Conservation (phyloP, 2,113 vertebrate genomes). For the Dasyornis broadbenti region DNA sequence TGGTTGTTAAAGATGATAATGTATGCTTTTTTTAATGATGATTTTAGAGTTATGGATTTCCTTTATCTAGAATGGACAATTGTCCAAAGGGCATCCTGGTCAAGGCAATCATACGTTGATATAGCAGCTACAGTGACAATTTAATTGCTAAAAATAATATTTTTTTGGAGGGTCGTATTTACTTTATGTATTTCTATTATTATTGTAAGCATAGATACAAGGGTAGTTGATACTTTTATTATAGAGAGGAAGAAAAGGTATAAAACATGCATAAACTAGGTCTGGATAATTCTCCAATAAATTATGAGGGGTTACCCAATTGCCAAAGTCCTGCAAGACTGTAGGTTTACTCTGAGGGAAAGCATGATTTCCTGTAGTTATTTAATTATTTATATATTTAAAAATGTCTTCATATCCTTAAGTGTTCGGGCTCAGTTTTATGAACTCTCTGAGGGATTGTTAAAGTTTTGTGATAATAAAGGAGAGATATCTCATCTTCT, state of each 20-base stretch:
- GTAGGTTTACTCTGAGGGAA: neutral
- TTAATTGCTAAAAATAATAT: neutral
- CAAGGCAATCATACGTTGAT: neutral
- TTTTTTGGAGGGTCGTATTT: neutral
- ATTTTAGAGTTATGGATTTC: neutral
- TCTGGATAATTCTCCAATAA: neutral
- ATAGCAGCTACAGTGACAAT: neutral
- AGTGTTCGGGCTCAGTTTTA: neutral
- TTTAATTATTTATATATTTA: neutral
- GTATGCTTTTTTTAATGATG: neutral
- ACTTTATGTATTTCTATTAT: neutral
- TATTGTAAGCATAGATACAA: neutral
- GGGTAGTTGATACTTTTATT: neutral
- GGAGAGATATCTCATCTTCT: neutral
- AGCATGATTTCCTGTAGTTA: neutral
- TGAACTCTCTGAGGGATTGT: neutral
- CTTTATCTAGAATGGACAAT: neutral
- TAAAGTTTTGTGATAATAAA: neutral
- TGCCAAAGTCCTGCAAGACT: neutral
- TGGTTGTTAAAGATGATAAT: neutral
- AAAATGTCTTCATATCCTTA: neutral
- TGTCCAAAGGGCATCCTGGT: neutral
- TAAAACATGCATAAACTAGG: neutral
- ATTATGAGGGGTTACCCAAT: neutral
- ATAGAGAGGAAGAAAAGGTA: neutral